A percentile compares a stretch with the other conserved stretches of the same genome.
These are phyloP conservation scores for Columba guinea DNA, from an alignment of 2,797 vertebrate genomes.

Conservation along the genomic window DNA sequence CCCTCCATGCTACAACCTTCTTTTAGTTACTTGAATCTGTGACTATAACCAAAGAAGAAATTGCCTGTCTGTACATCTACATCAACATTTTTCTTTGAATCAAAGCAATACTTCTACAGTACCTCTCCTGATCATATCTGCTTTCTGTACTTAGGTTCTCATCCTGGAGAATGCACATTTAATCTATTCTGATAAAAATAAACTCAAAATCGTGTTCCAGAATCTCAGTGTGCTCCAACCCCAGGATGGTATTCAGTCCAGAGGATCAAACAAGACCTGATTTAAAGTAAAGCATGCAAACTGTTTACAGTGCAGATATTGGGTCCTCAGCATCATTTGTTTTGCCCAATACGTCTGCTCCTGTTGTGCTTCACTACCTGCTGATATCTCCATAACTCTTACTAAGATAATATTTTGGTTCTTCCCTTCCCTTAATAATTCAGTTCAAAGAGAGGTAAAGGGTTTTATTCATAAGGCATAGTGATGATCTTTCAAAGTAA, in stretches of 20 bases:
- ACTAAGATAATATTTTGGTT: not conserved
- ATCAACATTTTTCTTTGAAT: not conserved
- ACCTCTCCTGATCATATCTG: not conserved
- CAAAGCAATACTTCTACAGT: not conserved
- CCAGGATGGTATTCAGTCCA: not conserved
- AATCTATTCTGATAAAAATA: not conserved
- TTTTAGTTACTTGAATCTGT: not conserved
- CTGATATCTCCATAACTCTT: not conserved
- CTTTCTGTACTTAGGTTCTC: not conserved
- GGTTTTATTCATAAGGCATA: not conserved
- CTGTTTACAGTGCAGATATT: not conserved
- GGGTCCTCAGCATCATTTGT: not conserved
- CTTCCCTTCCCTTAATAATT: not conserved
- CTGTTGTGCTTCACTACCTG: not conserved
- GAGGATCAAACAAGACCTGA: not conserved
- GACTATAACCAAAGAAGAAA: not conserved
- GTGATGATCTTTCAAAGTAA: not conserved
- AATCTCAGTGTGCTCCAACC: not conserved
- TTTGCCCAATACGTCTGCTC: fast-evolving
- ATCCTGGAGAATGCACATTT: not conserved
- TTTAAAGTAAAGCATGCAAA: not conserved
- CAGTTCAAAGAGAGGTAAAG: not conserved
- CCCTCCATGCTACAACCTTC: too few species aligned
- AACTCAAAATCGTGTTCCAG: not conserved
- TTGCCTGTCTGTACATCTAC: not conserved